Conservation (phyloP, 2,888 invertebrate species). For the Sinotaia quadrata region DNA sequence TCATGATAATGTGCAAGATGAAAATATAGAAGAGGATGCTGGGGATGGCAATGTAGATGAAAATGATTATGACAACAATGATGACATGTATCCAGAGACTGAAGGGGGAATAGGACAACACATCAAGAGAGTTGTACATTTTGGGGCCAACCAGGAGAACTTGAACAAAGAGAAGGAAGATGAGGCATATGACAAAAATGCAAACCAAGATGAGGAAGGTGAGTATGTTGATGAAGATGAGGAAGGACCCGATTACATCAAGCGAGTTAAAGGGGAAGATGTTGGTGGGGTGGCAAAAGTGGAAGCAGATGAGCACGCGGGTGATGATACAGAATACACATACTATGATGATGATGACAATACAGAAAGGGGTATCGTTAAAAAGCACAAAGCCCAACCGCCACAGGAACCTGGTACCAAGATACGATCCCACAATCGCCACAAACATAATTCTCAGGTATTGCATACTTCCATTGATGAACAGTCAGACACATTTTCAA, state of each 20-base stretch:
- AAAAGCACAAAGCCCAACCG: conserved; percentile 27
- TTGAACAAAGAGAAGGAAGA: conserved; percentile 3
- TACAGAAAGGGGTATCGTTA: conserved; percentile 36
- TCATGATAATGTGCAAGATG: background rate
- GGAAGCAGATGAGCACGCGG: conserved; percentile 23
- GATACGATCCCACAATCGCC: conserved; percentile 14
- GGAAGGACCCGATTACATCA: conserved; percentile 39
- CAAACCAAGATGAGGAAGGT: conserved; percentile 12
- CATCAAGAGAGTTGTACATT: conserved; percentile 34
- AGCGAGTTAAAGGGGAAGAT: conserved; percentile 47
- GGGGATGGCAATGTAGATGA: conserved; percentile 32
- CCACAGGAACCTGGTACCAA: conserved; percentile 18
- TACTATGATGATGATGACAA: conserved; percentile 43
- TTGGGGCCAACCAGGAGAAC: conserved; percentile 21
- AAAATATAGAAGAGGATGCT: background rate
- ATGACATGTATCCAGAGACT: conserved; percentile 39
- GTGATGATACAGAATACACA: conserved; percentile 45
- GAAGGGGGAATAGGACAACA: conserved; percentile 17
- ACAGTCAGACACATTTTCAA: conserved; percentile 23
- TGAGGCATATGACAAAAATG: conserved; percentile 13
- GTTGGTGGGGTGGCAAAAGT: conserved; percentile 32
- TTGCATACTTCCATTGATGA: conserved; percentile 18
- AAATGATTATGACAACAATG: conserved; percentile 37
- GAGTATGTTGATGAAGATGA: conserved; percentile 38
- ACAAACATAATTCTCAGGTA: conserved; percentile 15